Percentiles rank a stretch among this genome's conserved stretches.
Conservation (phyloP, 1,140 invertebrate species). For the Drosophila nigrodunni region DNA sequence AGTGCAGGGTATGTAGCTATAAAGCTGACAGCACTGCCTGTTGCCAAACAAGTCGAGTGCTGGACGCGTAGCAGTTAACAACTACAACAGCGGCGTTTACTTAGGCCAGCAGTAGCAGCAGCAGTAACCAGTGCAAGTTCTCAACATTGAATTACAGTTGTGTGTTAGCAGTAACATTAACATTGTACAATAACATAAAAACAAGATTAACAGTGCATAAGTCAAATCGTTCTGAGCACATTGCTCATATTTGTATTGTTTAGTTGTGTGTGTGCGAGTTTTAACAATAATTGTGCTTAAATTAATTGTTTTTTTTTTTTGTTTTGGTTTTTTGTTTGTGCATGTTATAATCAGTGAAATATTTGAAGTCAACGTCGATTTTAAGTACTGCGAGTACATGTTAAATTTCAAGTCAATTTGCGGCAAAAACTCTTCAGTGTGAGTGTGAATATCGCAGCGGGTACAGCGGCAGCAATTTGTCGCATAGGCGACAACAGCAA, state of each 20-base stretch:
- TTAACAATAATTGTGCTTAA: neutral
- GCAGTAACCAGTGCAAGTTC: conserved; percentile 1
- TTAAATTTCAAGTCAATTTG: neutral
- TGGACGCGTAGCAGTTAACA: conserved; percentile 73
- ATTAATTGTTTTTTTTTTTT: neutral
- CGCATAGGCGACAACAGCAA: neutral
- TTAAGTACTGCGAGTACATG: neutral
- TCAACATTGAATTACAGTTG: conserved; percentile 25
- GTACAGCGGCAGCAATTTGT: neutral
- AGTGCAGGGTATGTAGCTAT: conserved; percentile 58
- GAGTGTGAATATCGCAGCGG: neutral
- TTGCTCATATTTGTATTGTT: neutral
- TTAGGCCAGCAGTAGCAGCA: neutral
- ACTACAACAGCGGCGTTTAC: conserved; percentile 3
- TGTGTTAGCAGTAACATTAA: conserved; percentile 15
- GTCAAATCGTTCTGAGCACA: neutral
- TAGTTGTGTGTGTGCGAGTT: neutral
- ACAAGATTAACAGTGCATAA: conserved; percentile 11
- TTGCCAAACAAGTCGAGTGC: conserved; percentile 62
- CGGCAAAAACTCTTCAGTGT: neutral
- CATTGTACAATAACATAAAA: conserved; percentile 14
- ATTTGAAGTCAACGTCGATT: conserved; percentile 1
- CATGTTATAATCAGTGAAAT: conserved; percentile 8
- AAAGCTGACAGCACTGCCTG: conserved; percentile 56
- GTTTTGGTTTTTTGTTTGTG: neutral